Evolutionary conservation across 2,888 invertebrate genomes (phyloP).

Genomic region (Melanargia galathea): DNA sequence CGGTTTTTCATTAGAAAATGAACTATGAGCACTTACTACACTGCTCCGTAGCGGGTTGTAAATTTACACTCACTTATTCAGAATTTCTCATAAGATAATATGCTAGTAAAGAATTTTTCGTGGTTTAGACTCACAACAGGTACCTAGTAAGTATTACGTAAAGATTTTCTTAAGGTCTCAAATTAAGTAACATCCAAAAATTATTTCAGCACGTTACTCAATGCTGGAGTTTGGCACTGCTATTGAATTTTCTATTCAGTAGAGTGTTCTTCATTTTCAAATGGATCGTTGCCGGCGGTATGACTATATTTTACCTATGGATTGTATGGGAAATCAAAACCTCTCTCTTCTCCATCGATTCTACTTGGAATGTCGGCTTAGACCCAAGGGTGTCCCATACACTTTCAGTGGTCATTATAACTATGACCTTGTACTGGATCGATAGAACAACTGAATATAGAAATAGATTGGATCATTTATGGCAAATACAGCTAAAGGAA

Average conservation of each 20-base stretch:
- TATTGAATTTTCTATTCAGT: constrained; percentile 91
- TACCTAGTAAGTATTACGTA: too few species aligned
- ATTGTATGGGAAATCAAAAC: constrained; percentile 85
- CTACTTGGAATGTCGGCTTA: constrained; percentile 87
- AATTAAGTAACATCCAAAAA: not conserved
- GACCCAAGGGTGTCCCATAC: constrained; percentile 87
- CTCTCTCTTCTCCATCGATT: constrained; percentile 80
- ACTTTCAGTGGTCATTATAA: constrained; percentile 87
- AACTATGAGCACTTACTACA: too few species aligned
- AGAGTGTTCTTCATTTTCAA: constrained; percentile 92
- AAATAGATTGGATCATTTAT: constrained; percentile 91
- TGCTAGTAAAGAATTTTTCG: too few species aligned
- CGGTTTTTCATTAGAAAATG: too few species aligned
- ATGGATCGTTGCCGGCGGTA: constrained; percentile 85
- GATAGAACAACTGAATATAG: constrained; percentile 95
- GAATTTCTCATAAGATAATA: too few species aligned
- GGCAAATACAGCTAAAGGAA: constrained; percentile 85
- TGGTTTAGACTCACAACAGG: too few species aligned
- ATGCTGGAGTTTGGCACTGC: constrained; percentile 84
- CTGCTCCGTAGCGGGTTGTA: too few species aligned
- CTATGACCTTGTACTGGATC: constrained; percentile 90
- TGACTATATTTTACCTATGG: constrained; percentile 85
- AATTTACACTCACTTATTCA: too few species aligned
- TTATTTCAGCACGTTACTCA: constrained; percentile 89
- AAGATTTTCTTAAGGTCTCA: not conserved